A percentile compares a stretch with the other conserved stretches of the same genome.
Evolutionary conservation across 2,113 vertebrate genomes (phyloP).

Genomic region (Sorex araneus): DNA sequence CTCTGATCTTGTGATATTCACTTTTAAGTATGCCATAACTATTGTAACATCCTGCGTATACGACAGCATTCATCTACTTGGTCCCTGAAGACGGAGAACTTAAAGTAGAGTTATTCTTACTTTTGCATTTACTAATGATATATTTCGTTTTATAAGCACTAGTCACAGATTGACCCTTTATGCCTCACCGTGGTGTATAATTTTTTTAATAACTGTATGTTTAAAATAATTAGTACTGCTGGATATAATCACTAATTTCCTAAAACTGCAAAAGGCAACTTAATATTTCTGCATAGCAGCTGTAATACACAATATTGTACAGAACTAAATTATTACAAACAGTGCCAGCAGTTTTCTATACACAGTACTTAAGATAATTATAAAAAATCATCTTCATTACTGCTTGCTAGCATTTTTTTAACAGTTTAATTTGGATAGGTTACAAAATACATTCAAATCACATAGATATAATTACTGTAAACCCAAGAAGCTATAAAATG

Average conservation of each 20-base stretch:
- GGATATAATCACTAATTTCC: constrained; percentile 86
- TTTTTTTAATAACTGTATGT: constrained; percentile 83
- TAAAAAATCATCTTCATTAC: constrained; percentile 91
- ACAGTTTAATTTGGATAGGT: constrained; percentile 90
- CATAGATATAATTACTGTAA: constrained; percentile 89
- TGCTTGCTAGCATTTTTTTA: constrained; percentile 88
- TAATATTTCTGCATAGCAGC: constrained; percentile 88
- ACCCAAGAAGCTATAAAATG: constrained; percentile 88
- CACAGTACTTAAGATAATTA: constrained; percentile 90
- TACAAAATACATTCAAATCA: constrained; percentile 89
- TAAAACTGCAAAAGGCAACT: constrained; percentile 86
- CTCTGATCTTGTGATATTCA: constrained; percentile 82
- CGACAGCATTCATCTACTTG: constrained; percentile 75
- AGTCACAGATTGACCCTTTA: constrained; percentile 78
- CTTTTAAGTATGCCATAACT: constrained; percentile 85
- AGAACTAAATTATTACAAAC: constrained; percentile 89
- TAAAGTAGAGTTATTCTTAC: constrained; percentile 69
- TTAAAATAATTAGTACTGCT: constrained; percentile 88
- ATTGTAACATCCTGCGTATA: constrained; percentile 81
- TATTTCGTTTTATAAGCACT: constrained; percentile 83
- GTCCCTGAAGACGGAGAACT: constrained; percentile 74
- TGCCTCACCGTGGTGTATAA: constrained; percentile 75
- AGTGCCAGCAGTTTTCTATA: constrained; percentile 89
- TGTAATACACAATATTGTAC: constrained; percentile 87
- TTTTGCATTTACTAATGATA: constrained; percentile 80